Evolutionary conservation across 2,797 vertebrate species (phyloP).

Genomic region (Silurus lanzhouensis): DNA sequence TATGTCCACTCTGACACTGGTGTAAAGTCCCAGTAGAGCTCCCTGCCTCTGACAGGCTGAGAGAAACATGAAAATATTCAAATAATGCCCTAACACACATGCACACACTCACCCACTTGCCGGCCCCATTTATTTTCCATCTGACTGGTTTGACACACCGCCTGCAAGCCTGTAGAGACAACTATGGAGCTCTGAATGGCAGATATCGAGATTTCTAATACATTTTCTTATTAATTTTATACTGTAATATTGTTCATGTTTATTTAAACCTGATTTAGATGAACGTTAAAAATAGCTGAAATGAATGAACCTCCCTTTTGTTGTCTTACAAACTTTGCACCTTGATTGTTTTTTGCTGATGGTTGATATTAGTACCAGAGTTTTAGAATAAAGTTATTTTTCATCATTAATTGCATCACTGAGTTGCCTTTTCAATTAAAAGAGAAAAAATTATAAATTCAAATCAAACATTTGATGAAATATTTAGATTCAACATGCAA

Average conservation of each 20-base stretch:
- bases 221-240: not conserved
- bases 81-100: conserved; percentile 39
- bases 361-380: not conserved
- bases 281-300: not conserved
- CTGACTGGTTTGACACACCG: conserved; percentile 66
- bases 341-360: not conserved
- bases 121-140: conserved; percentile 40
- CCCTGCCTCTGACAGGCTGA: conserved; percentile 23
- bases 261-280: conserved; percentile 9
- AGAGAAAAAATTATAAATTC: not conserved
- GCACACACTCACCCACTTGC: conserved; percentile 42
- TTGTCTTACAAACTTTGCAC: not conserved
- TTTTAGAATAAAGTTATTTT: not conserved
- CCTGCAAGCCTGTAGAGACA: conserved; percentile 71
- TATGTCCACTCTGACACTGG: conserved; percentile 5
- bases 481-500: conserved; percentile 16
- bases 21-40: conserved; percentile 12
- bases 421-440: conserved; percentile 17
- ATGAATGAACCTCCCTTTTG: not conserved
- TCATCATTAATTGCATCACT: not conserved
- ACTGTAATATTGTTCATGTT: conserved; percentile 6
- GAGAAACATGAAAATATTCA: conserved; percentile 38
- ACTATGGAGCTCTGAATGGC: conserved; percentile 62
- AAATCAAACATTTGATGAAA: conserved; percentile 22
- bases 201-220: conserved; percentile 47